phyloP scores from a whole-genome alignment of 2,888 invertebrate species.

The Tipula confusa region DNA sequence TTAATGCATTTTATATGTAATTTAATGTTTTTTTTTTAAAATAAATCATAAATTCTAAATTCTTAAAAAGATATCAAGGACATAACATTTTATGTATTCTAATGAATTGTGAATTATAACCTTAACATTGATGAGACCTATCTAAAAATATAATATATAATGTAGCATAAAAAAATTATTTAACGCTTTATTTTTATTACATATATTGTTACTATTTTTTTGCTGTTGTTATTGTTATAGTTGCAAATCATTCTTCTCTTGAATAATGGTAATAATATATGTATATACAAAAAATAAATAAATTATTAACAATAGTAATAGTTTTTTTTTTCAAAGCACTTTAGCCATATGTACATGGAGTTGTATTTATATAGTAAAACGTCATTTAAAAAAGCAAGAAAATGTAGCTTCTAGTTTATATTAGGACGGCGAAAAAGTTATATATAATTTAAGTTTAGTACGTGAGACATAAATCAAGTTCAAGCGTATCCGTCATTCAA shows the following conservation, averaged over 20 bases:
- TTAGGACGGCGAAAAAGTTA: too few species aligned
- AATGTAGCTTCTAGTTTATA: not conserved
- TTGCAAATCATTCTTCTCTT: constrained; percentile 6
- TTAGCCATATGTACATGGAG: not conserved
- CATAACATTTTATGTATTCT: not conserved
- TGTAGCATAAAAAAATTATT: not conserved
- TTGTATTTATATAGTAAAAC: constrained; percentile 17
- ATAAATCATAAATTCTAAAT: not conserved
- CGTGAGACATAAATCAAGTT: too few species aligned
- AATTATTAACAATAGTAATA: not conserved
- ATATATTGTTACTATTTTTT: not conserved
- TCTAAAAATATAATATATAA: not conserved
- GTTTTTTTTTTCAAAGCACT: not conserved
- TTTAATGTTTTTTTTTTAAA: not conserved
- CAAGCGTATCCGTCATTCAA: too few species aligned
- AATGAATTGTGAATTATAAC: not conserved
- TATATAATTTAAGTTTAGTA: too few species aligned
- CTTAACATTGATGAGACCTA: not conserved
- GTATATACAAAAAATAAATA: not conserved
- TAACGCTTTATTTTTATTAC: not conserved
- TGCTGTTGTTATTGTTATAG: not conserved
- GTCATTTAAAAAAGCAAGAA: not conserved
- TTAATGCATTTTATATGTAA: not conserved
- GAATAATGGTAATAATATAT: too few species aligned
- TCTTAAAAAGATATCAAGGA: not conserved